Base-by-base conservation (phyloP, 2,888 invertebrate genomes). In the Drosophila formosana region DNA sequence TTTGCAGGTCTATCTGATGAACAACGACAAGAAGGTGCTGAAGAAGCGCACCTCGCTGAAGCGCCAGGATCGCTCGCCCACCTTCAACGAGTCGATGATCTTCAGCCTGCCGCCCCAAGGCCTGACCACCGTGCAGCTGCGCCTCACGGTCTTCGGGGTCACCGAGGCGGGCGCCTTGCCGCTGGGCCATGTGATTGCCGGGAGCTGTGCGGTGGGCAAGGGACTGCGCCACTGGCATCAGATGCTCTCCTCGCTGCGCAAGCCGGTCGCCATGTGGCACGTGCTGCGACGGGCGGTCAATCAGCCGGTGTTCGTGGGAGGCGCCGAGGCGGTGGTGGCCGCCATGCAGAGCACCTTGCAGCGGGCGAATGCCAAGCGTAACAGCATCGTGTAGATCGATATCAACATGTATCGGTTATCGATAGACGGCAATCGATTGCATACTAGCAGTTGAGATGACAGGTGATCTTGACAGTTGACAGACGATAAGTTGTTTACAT, bases 181-280 rank as follows among this genome's bases (percentile, higher is more conserved):
- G n/a, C 93, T 97, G 67, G 97, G 97, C 18, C 96, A 97, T 91
- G 95, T 97, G 58, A 95, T 96, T 71, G 95, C 96, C 13, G 96
- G 96, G 26, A 94, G 95, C 41, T 94, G 95, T 84, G 95, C 96
- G 11, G 94, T 94, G 41, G 96, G 96, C 62, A 93, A 95, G 87
- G 94, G 96, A 1, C 90, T 96, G 56, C 94, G 95, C 26, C 97
- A 97, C 89, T 97, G 96, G 96, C 95, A 96, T 89, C 96, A 96
- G 93, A 97, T 97, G 96, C 93, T 97, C 90, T 94, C 95, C 37
- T 95, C 96, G 18, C 93, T 96, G 49, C 94, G 96, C 72, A 96
- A 96, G 90, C 96, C 96, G 0, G 95, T 96, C 7, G 96, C 96
- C 34, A 96, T 96, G 96, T 97, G 97, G 96, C 97, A 97, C 92